Evolutionary conservation across 2,888 invertebrate genomes (phyloP), one percentile per base, ranked within the genome.

Genomic region (Coleophora deauratella): DNA sequence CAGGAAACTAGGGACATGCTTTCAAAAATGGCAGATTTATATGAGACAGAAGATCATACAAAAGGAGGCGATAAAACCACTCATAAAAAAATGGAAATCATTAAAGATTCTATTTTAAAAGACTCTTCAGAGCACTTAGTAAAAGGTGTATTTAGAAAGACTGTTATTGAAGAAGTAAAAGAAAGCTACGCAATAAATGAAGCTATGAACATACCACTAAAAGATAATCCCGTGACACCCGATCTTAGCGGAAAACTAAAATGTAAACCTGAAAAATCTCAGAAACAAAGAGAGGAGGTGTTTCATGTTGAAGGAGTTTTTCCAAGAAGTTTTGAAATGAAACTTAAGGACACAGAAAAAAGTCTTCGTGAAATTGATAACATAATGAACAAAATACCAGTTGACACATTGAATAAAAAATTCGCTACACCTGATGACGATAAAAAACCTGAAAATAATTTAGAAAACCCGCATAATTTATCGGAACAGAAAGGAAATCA

Each of bases 1-100:
- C 66, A 76, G 51, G 82, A 86, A 56, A 84, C 82, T 9, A 75
- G 76, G 48, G 69, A 74, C n/a, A 73, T 84, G 77, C 61, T 85
- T 3, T 48, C 56, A 2, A 66, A 71, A 50, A 55, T 85, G 57
- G 82, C 84, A 11, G 76, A 82, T 47, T 58, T 53, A 34, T 70
- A 69, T 42, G 80, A 84, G 2, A 59, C 72, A 32, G 59, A 62
- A 12, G 52, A 56, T 31, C 47, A 46, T 43, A 40, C 43, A 34
- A 52, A 54, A n/a, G 27, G 45, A 15, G 28, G 38, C 9, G 35
- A 44, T 3, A 47, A 52, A 32, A 31, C 39, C 13, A 47, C 42
- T 30, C 32, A 37, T 9, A 46, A 42, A 33, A 36, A 57, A 10
- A 11, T 38, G 35, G 50, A 54, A 40, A 54, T 70, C 37, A 48